A percentile compares a stretch with the other conserved stretches of the same genome.
Conservation (phyloP, 2,797 vertebrate genomes). For the Microchirus variegatus region DNA sequence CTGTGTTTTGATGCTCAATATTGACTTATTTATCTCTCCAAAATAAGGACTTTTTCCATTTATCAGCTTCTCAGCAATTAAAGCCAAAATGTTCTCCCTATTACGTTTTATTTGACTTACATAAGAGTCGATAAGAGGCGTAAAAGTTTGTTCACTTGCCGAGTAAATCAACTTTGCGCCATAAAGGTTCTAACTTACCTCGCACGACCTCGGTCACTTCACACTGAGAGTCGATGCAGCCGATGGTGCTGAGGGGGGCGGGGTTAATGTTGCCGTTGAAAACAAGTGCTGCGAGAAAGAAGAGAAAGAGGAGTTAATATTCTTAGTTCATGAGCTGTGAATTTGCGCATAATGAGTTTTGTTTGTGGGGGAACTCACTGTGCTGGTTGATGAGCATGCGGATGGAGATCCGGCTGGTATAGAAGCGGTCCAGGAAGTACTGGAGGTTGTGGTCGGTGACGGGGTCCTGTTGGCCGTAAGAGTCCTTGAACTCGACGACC, state of each 20-base stretch:
- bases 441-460: slow-evolving; percentile 90
- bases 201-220: slow-evolving; percentile 83
- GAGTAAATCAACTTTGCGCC: too few relatives aligned
- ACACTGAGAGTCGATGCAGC: slow-evolving; percentile 88
- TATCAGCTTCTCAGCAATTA: too few relatives aligned
- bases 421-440: slow-evolving; percentile 92
- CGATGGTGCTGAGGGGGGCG: slow-evolving; percentile 86
- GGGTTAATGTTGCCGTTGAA: slow-evolving; percentile 87
- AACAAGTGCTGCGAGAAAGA: slow-evolving; percentile 77
- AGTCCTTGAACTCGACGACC: slow-evolving; percentile 87
- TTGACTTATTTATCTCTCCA: too few relatives aligned
- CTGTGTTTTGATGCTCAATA: too few relatives aligned
- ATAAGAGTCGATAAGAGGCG: too few relatives aligned
- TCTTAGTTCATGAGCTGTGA: too few relatives aligned
- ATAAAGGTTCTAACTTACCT: slow-evolving; percentile 73
- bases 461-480: slow-evolving; percentile 79
- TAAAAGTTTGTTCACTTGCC: too few relatives aligned
- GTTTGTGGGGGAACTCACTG: slow-evolving; percentile 77
- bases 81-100: too few relatives aligned
- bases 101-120: too few relatives aligned
- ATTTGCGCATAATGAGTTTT: too few relatives aligned
- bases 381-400: slow-evolving; percentile 94
- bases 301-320: not conserved
- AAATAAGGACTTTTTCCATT: too few relatives aligned
- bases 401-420: slow-evolving; percentile 93